These are phyloP conservation scores for Styela plicata DNA, from an alignment of 23 tunicate species.

Conservation along the genomic window DNA sequence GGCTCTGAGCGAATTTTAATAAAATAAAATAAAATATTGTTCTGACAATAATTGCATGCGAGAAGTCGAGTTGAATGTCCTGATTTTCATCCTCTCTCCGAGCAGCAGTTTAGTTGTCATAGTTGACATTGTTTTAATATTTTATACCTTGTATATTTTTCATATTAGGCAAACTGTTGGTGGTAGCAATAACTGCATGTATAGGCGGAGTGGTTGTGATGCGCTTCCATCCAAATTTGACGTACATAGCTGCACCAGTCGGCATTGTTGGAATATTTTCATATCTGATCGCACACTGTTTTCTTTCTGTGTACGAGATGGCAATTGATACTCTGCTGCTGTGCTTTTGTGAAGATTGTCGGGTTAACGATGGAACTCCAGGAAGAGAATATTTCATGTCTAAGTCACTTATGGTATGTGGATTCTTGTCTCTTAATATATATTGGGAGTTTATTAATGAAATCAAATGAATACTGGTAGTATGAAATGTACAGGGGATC, in stretches of 20 bases:
- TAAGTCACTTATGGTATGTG: constrained; percentile 76
- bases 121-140: too few relatives aligned
- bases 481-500: too few relatives aligned
- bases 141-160: too few relatives aligned
- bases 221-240: constrained; percentile 51
- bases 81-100: too few relatives aligned
- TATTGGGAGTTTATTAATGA: too few relatives aligned
- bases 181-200: constrained; percentile 74
- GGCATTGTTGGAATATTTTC: constrained; percentile 69
- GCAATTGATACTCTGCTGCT: constrained; percentile 76
- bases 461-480: too few relatives aligned
- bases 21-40: too few relatives aligned
- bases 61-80: too few relatives aligned
- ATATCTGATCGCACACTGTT: constrained; percentile 87
- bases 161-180: constrained; percentile 68
- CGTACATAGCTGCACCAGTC: constrained; percentile 58
- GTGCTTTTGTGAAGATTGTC: constrained; percentile 89
- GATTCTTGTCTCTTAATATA: background rate
- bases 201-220: constrained; percentile 67
- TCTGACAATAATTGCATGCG: too few relatives aligned
- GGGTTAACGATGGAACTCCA: constrained; percentile 84
- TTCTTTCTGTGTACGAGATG: constrained; percentile 82
- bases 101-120: too few relatives aligned
- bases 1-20: too few relatives aligned
- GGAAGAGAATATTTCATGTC: constrained; percentile 90